Evolutionary conservation across 2,888 invertebrate species (phyloP), one percentile per base, ranked within the genome.

Genomic region (Aphidius colemani): DNA sequence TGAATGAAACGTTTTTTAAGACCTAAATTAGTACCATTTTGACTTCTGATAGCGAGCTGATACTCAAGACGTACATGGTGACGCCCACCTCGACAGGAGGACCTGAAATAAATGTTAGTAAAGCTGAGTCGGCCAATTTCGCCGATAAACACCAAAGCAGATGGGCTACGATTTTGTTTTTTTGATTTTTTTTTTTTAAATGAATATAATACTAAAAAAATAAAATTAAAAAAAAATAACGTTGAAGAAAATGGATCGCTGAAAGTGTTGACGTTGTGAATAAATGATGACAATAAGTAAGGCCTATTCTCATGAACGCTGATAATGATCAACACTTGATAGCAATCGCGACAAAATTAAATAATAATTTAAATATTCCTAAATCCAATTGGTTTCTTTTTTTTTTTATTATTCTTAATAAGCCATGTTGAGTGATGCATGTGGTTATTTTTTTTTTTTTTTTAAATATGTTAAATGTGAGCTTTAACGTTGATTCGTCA

Each of bases 21-120:
- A 80, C 82, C 82, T 82, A 80, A 79, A 72, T 75, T 82, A 83
- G 85, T 88, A 91, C 91, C 91, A 91, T 92, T 86, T 90, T 88
- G 79, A 91, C 91, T 88, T 92, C 92, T 82, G 91, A 91, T 81
- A 92, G 88, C 78, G 91, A 90, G 85, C 90, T 90, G 86, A 92
- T 92, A 83, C 90, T 90, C 78, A 91, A 88, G 84, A 92, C 91
- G 87, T 90, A 90, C 88, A 92, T 90, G 83, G 91, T 91, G 81
- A 92, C 90, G 77, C 90, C 90, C 76, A 92, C 91, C 82, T 90
- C 90, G 82, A 92, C 91, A 58, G 91, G 90, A 76, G 88, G 88
- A 85, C 89, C 90, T 90, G 87, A 85, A 88, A 88, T 81, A 76
- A 82, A 82, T 75, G 77, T 82, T 81, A 80, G 73, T 80, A 75